Conservation (phyloP, 1,140 invertebrate genomes). For the Carposina sasakii region DNA sequence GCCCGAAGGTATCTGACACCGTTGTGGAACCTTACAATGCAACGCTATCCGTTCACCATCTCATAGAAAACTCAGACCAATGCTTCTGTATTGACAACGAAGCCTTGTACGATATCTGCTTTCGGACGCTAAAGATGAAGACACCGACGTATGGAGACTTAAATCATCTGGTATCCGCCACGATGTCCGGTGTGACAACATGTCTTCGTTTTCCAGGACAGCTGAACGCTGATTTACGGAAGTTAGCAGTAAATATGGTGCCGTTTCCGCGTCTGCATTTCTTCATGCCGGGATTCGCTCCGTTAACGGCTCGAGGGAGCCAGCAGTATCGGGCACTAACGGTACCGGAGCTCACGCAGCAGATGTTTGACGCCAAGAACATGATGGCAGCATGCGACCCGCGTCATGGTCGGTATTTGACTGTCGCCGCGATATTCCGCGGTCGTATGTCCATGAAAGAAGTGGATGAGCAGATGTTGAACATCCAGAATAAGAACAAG, state of each 20-base stretch:
- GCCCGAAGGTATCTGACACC: constrained; percentile 81
- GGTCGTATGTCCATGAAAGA: constrained; percentile 85
- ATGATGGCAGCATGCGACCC: constrained; percentile 90
- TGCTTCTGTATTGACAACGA: constrained; percentile 79
- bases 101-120: constrained; percentile 81
- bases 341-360: constrained; percentile 92
- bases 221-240: constrained; percentile 90
- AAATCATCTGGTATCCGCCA: constrained; percentile 78
- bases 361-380: constrained; percentile 87
- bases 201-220: constrained; percentile 85
- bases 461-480: constrained; percentile 66
- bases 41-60: constrained; percentile 79
- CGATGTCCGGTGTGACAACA: constrained; percentile 88
- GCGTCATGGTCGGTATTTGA: constrained; percentile 77
- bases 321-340: no score
- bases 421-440: constrained; percentile 89
- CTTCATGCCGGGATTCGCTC: constrained; percentile 83
- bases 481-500: constrained; percentile 78
- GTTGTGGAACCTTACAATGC: constrained; percentile 81
- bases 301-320: no score
- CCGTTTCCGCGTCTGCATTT: constrained; percentile 86
- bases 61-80: constrained; percentile 82
- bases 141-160: constrained; percentile 84
- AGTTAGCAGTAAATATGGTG: constrained; percentile 89
- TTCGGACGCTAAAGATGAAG: constrained; percentile 83